Evolutionary conservation across 2,113 vertebrate genomes (phyloP).

Genomic region (Delphinapterus leucas): DNA sequence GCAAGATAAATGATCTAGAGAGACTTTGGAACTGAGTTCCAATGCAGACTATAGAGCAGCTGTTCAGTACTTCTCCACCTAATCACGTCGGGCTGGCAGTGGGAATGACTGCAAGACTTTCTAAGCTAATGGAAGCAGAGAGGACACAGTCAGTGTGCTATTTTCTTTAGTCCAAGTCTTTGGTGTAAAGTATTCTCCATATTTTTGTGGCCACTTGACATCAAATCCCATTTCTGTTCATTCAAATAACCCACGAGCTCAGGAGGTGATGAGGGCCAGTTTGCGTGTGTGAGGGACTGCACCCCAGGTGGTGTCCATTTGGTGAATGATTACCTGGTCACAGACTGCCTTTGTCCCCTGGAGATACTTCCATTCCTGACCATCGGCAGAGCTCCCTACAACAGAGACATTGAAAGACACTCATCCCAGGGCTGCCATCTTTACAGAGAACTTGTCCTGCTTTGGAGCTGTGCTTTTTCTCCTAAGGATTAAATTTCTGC

Average conservation of each 20-base stretch:
- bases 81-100: constrained; percentile 46
- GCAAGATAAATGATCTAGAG: constrained; percentile 63
- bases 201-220: constrained; percentile 68
- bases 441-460: constrained; percentile 58
- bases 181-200: constrained; percentile 63
- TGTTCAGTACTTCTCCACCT: neutral
- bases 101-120: constrained; percentile 55
- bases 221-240: constrained; percentile 69
- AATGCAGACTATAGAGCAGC: constrained; percentile 34
- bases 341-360: constrained; percentile 63
- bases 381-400: constrained; percentile 44
- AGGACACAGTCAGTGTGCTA: constrained; percentile 25
- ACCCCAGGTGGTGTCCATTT: constrained; percentile 68
- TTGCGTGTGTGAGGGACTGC: constrained; percentile 57
- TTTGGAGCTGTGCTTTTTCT: constrained; percentile 50
- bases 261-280: constrained; percentile 53
- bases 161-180: constrained; percentile 70
- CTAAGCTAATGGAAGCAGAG: constrained; percentile 64
- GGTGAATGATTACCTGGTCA: constrained; percentile 65
- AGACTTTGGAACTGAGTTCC: constrained; percentile 63
- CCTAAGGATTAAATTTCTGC: neutral
- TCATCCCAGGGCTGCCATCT: constrained; percentile 45
- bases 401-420: constrained; percentile 44
- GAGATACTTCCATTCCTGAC: constrained; percentile 33
- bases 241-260: constrained; percentile 65